Evolutionary conservation across 35 echinoderm and acorn worm species (phyloP).

Genomic region (Ophiothrix spiculata): DNA sequence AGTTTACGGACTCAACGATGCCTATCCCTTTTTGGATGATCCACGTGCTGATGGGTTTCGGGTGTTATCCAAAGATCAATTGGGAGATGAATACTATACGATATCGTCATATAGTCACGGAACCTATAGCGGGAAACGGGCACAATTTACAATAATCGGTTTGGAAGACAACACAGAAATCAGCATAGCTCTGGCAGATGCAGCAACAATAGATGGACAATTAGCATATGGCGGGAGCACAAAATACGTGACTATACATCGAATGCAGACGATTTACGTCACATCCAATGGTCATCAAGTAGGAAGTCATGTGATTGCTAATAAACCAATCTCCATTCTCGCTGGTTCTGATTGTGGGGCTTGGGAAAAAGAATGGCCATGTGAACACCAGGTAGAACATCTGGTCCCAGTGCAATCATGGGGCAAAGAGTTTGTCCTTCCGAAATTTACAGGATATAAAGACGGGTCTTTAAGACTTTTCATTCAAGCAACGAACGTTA

Average conservation of each 20-base stretch:
- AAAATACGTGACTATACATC: neutral
- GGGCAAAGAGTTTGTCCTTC: neutral
- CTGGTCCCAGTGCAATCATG: neutral
- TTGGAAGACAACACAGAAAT: neutral
- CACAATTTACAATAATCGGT: neutral
- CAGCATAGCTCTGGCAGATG: neutral
- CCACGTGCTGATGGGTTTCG: neutral
- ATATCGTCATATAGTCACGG: neutral
- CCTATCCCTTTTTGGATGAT: no score
- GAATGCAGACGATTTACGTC: neutral
- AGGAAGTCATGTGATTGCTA: neutral
- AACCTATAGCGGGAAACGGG: neutral
- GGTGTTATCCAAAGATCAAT: neutral
- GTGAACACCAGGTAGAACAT: neutral
- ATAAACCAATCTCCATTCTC: neutral
- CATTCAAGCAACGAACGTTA: neutral
- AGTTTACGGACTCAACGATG: neutral
- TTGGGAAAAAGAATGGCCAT: neutral
- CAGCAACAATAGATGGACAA: neutral
- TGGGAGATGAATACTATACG: neutral
- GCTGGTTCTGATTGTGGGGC: neutral
- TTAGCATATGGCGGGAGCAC: neutral
- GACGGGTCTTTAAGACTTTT: neutral
- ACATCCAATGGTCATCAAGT: neutral
- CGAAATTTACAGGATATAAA: neutral